Conservation (phyloP, 2,797 vertebrate species). For the Catharus ustulatus region DNA sequence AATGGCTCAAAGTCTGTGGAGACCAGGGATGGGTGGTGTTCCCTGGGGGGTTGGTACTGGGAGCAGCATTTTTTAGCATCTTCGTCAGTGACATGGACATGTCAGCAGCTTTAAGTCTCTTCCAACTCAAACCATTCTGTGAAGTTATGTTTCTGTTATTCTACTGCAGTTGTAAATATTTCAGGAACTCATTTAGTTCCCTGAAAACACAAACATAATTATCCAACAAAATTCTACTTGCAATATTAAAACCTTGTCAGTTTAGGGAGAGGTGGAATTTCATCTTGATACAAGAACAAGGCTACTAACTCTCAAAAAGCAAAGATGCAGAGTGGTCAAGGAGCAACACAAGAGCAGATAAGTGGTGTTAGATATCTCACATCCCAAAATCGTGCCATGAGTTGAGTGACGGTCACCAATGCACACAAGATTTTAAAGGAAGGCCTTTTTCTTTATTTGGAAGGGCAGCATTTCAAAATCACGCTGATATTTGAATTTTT, state of each 20-base stretch:
- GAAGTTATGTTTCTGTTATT: neutral
- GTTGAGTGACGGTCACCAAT: neutral
- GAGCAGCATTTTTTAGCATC: neutral
- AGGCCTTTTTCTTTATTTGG: neutral
- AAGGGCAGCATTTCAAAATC: neutral
- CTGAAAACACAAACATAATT: neutral
- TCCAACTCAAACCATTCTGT: neutral
- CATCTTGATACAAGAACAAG: neutral
- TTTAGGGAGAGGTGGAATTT: neutral
- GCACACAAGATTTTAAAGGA: neutral
- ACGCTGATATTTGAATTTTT: neutral
- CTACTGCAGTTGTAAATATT: neutral
- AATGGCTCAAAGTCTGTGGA: neutral
- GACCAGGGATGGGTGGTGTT: accelerated
- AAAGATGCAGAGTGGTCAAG: neutral
- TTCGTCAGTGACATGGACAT: accelerated
- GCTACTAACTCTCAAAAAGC: neutral
- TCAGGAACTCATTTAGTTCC: neutral
- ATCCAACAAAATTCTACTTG: neutral
- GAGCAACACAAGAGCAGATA: neutral
- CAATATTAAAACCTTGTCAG: neutral
- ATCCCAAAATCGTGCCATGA: neutral
- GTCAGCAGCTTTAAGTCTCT: neutral
- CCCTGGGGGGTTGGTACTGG: accelerated
- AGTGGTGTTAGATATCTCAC: neutral